Conservation (phyloP, 2,797 vertebrate genomes). For the Ataeniobius toweri region DNA sequence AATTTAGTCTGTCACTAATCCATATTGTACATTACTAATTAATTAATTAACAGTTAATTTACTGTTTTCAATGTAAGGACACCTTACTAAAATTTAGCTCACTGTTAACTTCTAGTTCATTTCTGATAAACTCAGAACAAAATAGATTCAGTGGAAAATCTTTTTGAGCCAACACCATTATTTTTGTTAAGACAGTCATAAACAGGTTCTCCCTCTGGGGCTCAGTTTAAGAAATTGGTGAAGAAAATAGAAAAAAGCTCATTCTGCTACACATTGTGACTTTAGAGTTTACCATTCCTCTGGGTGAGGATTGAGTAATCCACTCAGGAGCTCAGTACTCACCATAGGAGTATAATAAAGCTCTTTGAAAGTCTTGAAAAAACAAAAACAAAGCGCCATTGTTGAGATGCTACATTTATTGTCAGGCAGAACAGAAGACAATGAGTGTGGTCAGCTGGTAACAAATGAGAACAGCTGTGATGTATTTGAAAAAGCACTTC, state of each 20-base stretch:
- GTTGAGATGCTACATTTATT: not conserved
- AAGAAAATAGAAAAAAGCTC: constrained; percentile 36
- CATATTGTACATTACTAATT: not conserved
- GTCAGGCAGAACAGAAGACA: not conserved
- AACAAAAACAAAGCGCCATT: not conserved
- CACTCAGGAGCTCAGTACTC: constrained; percentile 23
- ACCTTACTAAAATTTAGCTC: not conserved
- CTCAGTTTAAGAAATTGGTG: constrained; percentile 27
- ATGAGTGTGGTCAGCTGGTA: constrained; percentile 27
- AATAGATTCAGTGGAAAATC: not conserved
- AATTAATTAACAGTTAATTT: not conserved
- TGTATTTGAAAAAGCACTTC: constrained; percentile 54
- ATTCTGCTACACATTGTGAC: constrained; percentile 21
- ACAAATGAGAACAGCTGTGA: constrained; percentile 20
- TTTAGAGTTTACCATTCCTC: constrained; percentile 24
- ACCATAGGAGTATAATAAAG: constrained; percentile 12
- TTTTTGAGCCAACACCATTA: constrained; percentile 19
- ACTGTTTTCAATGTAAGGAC: not conserved
- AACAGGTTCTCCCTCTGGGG: constrained; percentile 28
- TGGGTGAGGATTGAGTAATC: constrained; percentile 30
- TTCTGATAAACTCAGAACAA: not conserved
- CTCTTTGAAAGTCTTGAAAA: constrained; percentile 14
- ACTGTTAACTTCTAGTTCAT: not conserved
- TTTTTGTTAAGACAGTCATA: constrained; percentile 18
- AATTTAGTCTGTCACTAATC: not conserved